A percentile compares a stretch with the other conserved stretches of the same genome.
Conservation (phyloP, 2,113 vertebrate genomes). For the Halcyon senegalensis region DNA sequence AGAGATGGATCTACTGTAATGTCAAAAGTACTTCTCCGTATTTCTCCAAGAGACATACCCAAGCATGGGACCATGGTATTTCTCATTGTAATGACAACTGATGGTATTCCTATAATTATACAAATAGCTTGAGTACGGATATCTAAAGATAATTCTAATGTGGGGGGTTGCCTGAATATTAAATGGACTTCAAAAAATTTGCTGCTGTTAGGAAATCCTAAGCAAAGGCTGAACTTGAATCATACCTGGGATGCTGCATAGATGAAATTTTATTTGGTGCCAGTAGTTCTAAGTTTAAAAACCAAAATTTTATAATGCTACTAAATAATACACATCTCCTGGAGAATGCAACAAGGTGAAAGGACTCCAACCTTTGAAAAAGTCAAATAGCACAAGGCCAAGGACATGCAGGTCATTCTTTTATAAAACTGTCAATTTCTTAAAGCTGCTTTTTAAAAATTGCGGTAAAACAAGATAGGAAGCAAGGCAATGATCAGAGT, state of each 20-base stretch:
- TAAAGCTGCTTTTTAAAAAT: not conserved
- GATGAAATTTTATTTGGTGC: not conserved
- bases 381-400: not conserved
- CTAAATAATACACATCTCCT: not conserved
- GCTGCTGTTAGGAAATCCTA: not conserved
- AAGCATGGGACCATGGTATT: not conserved
- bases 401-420: not conserved
- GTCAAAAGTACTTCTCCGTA: not conserved
- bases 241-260: not conserved
- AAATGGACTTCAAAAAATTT: not conserved
- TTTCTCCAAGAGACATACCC: not conserved
- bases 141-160: not conserved
- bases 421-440: not conserved
- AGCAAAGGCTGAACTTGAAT: not conserved
- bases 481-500: not conserved
- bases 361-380: not conserved
- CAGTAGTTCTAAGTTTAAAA: not conserved
- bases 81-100: not conserved
- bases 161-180: not conserved
- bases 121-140: not conserved
- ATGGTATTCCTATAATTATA: not conserved
- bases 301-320: not conserved
- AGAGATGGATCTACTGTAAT: not conserved
- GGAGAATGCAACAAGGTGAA: not conserved
- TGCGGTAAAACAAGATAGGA: not conserved